Evolutionary conservation across 2,113 vertebrate species (phyloP).

Genomic region (Sinosuthora webbiana): DNA sequence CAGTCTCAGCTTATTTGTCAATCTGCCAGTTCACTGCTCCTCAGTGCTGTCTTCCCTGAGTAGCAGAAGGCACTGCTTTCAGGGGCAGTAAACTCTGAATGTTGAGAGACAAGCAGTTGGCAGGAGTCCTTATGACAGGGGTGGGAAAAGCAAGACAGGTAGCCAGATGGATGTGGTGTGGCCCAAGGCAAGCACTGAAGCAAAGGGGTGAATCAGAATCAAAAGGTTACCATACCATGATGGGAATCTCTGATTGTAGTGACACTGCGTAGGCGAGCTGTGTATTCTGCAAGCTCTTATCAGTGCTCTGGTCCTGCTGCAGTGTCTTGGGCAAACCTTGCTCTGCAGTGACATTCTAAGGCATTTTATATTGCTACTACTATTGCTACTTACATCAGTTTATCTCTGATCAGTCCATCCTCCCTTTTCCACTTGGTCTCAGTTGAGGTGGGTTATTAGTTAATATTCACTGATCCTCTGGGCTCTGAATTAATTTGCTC

Average conservation of each 20-base stretch:
- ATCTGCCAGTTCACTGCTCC: conserved; percentile 64
- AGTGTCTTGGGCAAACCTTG: neutral
- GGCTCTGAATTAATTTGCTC: neutral
- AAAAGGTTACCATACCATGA: conserved; percentile 4
- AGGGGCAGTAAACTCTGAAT: neutral
- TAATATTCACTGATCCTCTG: neutral
- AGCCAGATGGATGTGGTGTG: conserved; percentile 39
- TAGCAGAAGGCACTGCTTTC: conserved; percentile 62
- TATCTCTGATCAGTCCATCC: neutral
- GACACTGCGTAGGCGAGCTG: neutral
- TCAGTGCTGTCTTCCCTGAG: neutral
- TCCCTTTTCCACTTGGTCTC: neutral
- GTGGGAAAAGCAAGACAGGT: conserved; percentile 64
- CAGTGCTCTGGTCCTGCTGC: neutral
- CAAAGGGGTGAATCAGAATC: conserved; percentile 32
- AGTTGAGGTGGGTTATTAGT: neutral
- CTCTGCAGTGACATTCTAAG: neutral
- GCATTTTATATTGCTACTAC: neutral
- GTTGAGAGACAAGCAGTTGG: conserved; percentile 54
- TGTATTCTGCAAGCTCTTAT: neutral
- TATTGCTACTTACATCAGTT: neutral
- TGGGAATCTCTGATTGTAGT: neutral
- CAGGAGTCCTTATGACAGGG: conserved; percentile 38
- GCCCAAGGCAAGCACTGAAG: conserved; percentile 49
- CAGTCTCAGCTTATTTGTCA: conserved; percentile 69